Conservation (phyloP, 1,140 invertebrate genomes). For the Schmidtea mediterranea region DNA sequence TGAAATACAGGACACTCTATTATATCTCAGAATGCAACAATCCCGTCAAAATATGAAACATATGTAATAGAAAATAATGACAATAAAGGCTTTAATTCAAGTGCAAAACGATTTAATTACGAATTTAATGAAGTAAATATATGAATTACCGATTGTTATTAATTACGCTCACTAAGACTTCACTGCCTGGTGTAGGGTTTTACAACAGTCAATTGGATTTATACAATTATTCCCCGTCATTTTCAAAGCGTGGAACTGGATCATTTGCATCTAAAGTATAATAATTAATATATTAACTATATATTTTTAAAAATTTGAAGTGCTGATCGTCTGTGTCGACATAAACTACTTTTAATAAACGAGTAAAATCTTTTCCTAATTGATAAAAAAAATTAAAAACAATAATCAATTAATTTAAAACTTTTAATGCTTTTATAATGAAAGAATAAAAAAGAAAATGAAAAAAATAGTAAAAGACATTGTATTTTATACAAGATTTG, state of each 20-base stretch:
- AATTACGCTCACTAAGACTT: neutral
- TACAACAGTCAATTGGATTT: neutral
- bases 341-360: too few species aligned
- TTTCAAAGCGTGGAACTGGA: neutral
- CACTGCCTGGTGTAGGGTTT: too few species aligned
- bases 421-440: too few species aligned
- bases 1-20: neutral
- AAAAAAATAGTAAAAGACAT: too few species aligned
- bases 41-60: constrained; percentile 24
- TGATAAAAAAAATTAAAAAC: too few species aligned
- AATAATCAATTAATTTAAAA: too few species aligned
- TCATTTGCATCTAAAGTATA: neutral
- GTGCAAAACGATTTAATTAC: constrained; percentile 16
- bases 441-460: too few species aligned
- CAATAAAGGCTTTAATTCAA: constrained; percentile 17
- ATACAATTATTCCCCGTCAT: neutral
- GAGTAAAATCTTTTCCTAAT: too few species aligned
- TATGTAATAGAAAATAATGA: constrained; percentile 22
- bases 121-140: constrained; percentile 1
- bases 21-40: constrained; percentile 12
- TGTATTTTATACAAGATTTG: too few species aligned
- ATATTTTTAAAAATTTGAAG: too few species aligned
- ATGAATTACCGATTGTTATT: neutral
- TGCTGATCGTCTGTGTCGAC: too few species aligned
- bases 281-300: too few species aligned